phyloP scores from a whole-genome alignment of 2,797 vertebrate genomes.

The Cossypha caffra region DNA sequence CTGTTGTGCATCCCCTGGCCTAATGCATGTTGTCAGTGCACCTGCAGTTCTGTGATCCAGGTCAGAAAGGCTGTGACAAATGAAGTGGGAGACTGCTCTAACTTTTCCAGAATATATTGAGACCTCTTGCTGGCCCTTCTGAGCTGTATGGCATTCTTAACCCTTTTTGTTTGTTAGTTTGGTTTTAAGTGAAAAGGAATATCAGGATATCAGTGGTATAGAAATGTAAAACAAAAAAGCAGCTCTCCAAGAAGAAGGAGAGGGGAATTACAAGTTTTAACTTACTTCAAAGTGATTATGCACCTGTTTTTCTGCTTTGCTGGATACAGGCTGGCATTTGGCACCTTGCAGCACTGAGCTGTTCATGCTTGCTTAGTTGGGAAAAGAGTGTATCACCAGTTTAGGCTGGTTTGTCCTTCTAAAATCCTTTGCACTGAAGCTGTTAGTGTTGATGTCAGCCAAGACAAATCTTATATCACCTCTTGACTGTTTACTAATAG shows the following conservation, averaged over 20 bases:
- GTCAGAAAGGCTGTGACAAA: not conserved
- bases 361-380: not conserved
- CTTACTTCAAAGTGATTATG: not conserved
- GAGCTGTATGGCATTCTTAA: not conserved
- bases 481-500: not conserved
- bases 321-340: not conserved
- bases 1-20: not conserved
- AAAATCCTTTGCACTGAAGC: not conserved
- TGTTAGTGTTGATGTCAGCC: not conserved
- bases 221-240: not conserved
- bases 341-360: not conserved
- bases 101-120: not conserved
- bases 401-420: not conserved
- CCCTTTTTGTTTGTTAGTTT: not conserved
- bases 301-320: not conserved
- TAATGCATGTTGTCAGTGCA: not conserved
- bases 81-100: not conserved
- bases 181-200: not conserved
- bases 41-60: not conserved
- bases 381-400: not conserved
- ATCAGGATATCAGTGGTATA: not conserved
- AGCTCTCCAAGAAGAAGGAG: not conserved
- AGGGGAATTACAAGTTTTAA: not conserved
- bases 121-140: not conserved
- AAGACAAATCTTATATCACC: not conserved